These are phyloP conservation scores for Excalfactoria chinensis DNA, from an alignment of 2,113 vertebrate genomes.

Conservation along the genomic window DNA sequence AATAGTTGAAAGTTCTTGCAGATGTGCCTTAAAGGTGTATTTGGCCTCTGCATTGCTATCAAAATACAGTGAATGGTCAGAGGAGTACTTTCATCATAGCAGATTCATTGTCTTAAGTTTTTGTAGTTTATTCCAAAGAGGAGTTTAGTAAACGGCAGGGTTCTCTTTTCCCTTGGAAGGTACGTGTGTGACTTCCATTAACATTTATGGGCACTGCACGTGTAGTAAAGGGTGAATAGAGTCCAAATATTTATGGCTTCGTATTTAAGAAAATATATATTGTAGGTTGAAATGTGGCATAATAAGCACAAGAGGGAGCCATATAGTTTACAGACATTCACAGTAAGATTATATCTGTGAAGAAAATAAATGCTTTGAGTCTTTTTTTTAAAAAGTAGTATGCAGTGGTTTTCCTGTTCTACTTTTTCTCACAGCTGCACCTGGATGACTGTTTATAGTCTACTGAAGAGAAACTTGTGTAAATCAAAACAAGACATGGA, in stretches of 20 bases:
- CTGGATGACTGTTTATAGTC: not conserved
- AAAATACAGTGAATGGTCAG: slow-evolving; percentile 2
- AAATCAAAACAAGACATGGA: not conserved
- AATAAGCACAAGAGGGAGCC: slow-evolving; percentile 75
- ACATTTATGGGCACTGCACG: not conserved
- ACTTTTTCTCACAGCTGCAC: not conserved
- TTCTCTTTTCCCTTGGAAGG: not conserved
- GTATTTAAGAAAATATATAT: not conserved
- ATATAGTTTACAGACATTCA: slow-evolving; percentile 53
- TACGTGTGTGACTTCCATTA: not conserved
- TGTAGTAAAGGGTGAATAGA: not conserved
- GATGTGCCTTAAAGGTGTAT: not conserved
- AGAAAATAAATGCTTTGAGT: not conserved
- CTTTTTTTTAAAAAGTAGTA: not conserved
- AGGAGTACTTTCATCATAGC: not conserved
- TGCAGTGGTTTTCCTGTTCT: not conserved
- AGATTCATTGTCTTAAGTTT: not conserved
- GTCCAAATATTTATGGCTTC: not conserved
- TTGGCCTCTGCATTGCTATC: slow-evolving; percentile 1
- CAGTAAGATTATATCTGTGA: slow-evolving; percentile 3
- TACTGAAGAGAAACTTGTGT: not conserved
- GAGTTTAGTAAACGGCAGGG: not conserved
- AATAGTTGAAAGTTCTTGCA: slow-evolving; percentile 29
- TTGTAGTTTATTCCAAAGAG: not conserved
- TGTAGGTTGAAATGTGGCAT: slow-evolving; percentile 47